Conservation (phyloP, 2,797 vertebrate species). For the Synaphobranchus kaupii region DNA sequence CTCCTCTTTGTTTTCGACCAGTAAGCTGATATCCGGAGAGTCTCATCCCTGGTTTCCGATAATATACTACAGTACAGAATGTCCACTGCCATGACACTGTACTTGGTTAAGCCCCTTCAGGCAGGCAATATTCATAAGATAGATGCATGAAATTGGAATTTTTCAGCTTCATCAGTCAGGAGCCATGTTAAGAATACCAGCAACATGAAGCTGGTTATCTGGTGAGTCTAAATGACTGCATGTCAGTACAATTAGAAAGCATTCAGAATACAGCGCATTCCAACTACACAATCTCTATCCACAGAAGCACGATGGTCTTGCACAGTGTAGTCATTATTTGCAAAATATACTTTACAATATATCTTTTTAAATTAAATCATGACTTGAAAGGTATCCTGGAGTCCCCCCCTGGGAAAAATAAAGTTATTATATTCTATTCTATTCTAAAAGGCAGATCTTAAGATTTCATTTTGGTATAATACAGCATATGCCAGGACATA, state of each 20-base stretch:
- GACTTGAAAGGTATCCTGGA: not conserved
- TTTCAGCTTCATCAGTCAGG: not conserved
- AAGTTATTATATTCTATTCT: no score
- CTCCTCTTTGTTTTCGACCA: not conserved
- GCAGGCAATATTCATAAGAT: not conserved
- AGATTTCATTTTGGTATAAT: not conserved
- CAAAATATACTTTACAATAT: not conserved
- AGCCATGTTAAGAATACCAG: not conserved
- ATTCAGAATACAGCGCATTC: not conserved
- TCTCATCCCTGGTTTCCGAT: no score
- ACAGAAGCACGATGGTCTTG: no score
- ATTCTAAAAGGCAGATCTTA: not conserved
- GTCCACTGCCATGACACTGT: not conserved
- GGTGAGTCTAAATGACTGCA: not conserved
- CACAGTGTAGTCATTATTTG: not conserved
- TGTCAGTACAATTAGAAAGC: constrained; percentile 25
- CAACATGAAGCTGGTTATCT: not conserved
- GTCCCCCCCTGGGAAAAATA: no score
- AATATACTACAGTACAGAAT: not conserved
- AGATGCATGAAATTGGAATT: no score
- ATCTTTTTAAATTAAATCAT: not conserved
- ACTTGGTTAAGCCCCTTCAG: not conserved
- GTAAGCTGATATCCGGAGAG: not conserved
- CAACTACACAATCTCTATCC: not conserved
- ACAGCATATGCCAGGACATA: not conserved